Percentiles rank a stretch among this genome's conserved stretches.
Conservation (phyloP, 2,888 invertebrate species). For the Leptinotarsa haldemani region DNA sequence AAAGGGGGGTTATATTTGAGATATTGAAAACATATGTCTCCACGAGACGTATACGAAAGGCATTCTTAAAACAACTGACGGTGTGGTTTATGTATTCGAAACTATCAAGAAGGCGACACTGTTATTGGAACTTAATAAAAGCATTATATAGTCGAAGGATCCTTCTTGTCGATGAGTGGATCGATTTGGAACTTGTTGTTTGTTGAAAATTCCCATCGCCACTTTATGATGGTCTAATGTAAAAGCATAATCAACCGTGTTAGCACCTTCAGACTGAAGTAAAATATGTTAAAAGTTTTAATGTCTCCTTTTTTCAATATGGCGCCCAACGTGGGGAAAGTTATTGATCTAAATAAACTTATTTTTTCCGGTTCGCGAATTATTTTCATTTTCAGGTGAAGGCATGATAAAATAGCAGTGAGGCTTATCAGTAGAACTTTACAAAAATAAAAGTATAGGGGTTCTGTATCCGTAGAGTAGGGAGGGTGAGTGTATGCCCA, state of each 20-base stretch:
- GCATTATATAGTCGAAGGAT: conserved; percentile 1
- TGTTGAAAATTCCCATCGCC: background rate
- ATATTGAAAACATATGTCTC: conserved; percentile 52
- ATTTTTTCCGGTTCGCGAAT: background rate
- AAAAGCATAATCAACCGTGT: conserved; percentile 13
- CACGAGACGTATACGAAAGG: conserved; percentile 15
- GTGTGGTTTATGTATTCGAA: conserved; percentile 20
- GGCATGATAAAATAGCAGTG: too few relatives aligned
- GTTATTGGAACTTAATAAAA: conserved; percentile 21
- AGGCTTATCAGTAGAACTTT: too few relatives aligned
- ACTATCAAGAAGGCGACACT: conserved; percentile 17
- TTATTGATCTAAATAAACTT: background rate
- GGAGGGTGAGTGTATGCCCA: too few relatives aligned
- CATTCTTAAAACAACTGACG: conserved; percentile 21
- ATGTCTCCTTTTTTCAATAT: background rate
- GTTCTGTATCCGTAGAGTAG: too few relatives aligned
- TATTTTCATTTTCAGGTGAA: too few relatives aligned
- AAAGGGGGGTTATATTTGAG: conserved; percentile 50
- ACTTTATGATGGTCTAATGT: conserved; percentile 25
- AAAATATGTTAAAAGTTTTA: conserved; percentile 8
- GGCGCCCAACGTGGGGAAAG: conserved; percentile 19
- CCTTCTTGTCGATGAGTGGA: background rate
- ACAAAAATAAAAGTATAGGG: too few relatives aligned
- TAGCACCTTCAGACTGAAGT: conserved; percentile 18
- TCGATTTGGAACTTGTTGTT: background rate